Percentiles rank a stretch among this genome's conserved stretches.
Conservation (phyloP, 2,797 vertebrate genomes). For the Prunella strophiata region DNA sequence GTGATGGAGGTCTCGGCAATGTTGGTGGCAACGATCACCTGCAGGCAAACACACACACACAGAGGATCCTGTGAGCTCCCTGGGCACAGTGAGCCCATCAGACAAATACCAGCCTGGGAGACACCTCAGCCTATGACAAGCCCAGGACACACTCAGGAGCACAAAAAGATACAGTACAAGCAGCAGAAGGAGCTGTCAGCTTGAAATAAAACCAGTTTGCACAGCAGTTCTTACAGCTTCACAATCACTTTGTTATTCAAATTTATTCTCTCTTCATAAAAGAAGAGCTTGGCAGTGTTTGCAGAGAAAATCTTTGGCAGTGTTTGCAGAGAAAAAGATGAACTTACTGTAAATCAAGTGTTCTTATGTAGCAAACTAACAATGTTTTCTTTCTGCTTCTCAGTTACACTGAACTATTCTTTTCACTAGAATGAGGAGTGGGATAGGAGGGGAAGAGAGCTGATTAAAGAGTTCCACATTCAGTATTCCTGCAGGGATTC, state of each 20-base stretch:
- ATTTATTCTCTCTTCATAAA: background rate
- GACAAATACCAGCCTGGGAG: background rate
- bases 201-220: background rate
- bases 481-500: background rate
- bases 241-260: background rate
- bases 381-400: background rate
- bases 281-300: background rate
- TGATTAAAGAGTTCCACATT: background rate
- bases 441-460: background rate
- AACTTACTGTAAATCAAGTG: background rate
- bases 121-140: background rate
- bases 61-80: background rate
- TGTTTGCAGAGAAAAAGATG: background rate
- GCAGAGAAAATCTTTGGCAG: background rate
- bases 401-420: background rate
- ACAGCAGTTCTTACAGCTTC: background rate
- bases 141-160: background rate
- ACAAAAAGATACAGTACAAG: background rate
- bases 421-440: background rate
- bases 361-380: background rate
- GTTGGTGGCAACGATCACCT: constrained; percentile 97
- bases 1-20: constrained; percentile 98
- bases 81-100: background rate
- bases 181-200: background rate
- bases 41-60: background rate